Percentiles rank a stretch among this genome's conserved stretches.
Evolutionary conservation across 2,113 vertebrate species (phyloP).

Genomic region (Antechinus flavipes): DNA sequence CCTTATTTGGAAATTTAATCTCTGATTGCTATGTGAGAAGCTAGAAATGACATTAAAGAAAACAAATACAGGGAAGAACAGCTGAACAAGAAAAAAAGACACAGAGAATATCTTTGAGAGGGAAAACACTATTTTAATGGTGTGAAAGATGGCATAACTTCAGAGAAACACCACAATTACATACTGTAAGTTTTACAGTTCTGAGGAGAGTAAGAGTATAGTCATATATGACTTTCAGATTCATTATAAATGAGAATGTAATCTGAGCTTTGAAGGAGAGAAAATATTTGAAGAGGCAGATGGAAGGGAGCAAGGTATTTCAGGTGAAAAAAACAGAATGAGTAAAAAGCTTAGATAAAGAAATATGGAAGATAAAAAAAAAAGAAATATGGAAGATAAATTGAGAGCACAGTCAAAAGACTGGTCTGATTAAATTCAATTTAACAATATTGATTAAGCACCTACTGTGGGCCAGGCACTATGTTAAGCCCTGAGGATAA

Average conservation of each 20-base stretch:
- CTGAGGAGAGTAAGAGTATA: not conserved
- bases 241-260: not conserved
- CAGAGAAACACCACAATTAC: not conserved
- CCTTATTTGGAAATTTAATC: not conserved
- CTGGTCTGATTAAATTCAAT: not conserved
- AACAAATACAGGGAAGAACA: not conserved
- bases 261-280: constrained; percentile 5
- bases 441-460: not conserved
- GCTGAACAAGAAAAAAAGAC: not conserved
- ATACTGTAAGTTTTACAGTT: not conserved
- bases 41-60: too few relatives aligned
- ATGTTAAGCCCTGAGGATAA: not conserved
- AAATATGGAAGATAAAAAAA: not conserved
- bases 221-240: not conserved
- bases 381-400: not conserved
- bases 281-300: not conserved
- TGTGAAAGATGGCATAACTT: not conserved
- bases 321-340: not conserved
- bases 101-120: not conserved
- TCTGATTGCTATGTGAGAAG: not conserved
- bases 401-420: not conserved
- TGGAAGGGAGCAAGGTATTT: not conserved
- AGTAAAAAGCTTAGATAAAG: not conserved
- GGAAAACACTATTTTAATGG: not conserved
- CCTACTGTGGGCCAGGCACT: not conserved